phyloP scores from a whole-genome alignment of 2,113 vertebrate genomes.

The Eublepharis macularius region DNA sequence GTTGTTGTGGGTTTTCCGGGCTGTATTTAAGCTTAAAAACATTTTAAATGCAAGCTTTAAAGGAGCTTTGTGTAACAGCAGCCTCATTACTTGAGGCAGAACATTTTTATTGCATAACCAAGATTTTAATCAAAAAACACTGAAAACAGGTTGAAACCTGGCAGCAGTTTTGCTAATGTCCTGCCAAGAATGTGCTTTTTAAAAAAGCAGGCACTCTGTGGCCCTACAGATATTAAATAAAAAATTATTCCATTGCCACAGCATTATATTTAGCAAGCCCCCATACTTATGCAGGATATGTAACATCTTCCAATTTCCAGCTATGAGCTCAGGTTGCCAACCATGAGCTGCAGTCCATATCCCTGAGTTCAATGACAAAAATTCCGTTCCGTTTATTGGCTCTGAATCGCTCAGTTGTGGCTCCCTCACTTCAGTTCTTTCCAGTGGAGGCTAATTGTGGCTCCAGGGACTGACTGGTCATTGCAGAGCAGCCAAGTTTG shows the following conservation, averaged over 20 bases:
- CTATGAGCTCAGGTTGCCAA: neutral
- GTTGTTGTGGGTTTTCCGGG: too few species aligned
- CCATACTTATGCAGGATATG: neutral
- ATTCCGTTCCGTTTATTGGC: neutral
- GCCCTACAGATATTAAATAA: constrained; percentile 1
- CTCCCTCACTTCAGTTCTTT: neutral
- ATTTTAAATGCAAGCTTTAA: constrained; percentile 7
- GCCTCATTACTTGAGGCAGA: neutral
- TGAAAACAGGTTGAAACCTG: constrained; percentile 15
- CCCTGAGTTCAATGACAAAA: neutral
- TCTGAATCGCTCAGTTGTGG: neutral
- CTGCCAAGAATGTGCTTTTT: constrained; percentile 18
- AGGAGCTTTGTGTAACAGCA: neutral
- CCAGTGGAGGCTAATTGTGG: neutral
- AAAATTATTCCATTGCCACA: neutral
- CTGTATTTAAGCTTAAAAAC: constrained; percentile 19
- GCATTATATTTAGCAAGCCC: neutral
- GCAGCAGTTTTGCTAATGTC: neutral
- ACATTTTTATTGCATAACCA: constrained; percentile 5
- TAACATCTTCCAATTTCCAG: neutral
- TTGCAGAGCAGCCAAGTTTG: neutral
- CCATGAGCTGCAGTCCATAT: neutral
- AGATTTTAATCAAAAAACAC: neutral
- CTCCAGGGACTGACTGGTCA: neutral
- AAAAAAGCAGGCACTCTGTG: neutral